Conservation (phyloP, 30 jellyfish, hydroid and myxozoan species). For the Cassiopea xamachana region DNA sequence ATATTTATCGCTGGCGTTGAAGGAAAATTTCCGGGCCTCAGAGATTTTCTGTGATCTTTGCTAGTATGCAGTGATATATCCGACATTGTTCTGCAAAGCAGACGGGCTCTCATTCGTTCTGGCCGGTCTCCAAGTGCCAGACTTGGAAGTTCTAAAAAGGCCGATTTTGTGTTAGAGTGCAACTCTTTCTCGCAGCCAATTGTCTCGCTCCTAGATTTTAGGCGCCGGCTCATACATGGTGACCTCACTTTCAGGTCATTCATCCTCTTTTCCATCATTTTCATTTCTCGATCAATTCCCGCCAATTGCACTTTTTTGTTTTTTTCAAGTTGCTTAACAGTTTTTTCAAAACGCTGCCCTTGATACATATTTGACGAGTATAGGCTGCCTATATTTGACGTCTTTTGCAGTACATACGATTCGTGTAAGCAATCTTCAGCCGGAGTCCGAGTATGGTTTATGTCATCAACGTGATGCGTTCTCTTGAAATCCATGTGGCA, state of each 20-base stretch:
- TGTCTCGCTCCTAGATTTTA: slow-evolving; percentile 8
- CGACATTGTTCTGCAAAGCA: background rate
- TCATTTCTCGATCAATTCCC: slow-evolving; percentile 69
- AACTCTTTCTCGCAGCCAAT: background rate
- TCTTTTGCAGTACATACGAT: slow-evolving; percentile 36
- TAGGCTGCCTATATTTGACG: slow-evolving; percentile 58
- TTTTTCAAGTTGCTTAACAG: slow-evolving; percentile 45
- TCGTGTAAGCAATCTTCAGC: slow-evolving; percentile 74
- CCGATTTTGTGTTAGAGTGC: background rate
- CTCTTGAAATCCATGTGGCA: slow-evolving; percentile 45
- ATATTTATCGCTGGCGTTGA: background rate
- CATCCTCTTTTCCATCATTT: slow-evolving; percentile 37
- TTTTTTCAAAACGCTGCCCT: slow-evolving; percentile 50
- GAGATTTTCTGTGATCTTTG: background rate
- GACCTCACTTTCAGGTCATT: slow-evolving; percentile 26
- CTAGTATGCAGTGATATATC: background rate
- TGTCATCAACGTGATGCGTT: slow-evolving; percentile 31
- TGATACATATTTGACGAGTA: slow-evolving; percentile 68
- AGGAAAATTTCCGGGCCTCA: background rate
- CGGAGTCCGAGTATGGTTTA: slow-evolving; percentile 52
- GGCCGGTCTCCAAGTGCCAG: background rate
- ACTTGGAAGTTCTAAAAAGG: background rate
- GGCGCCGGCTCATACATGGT: too few species aligned
- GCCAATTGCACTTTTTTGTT: slow-evolving; percentile 44
- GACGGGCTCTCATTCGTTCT: background rate